Evolutionary conservation across 23 tunicate genomes (phyloP), one percentile per base, ranked within the genome.

Genomic region (Pegea sp.): DNA sequence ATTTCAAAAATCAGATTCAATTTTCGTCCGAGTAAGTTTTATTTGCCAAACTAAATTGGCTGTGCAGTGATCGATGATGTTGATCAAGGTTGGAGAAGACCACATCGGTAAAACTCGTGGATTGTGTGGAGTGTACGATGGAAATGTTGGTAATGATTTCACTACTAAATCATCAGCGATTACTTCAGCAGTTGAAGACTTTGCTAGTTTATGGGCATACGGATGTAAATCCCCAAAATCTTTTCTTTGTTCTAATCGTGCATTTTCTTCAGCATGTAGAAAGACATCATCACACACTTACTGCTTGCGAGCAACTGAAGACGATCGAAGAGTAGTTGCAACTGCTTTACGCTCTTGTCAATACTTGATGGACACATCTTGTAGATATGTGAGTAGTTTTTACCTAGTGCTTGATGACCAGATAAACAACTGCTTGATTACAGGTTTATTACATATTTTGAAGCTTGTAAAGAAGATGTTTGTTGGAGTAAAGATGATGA

Each of bases 381-480:
- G 95, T 63, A 75, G 68, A 58, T 69, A 73, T 31, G 93, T 80
- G 38, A 68, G 75, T 56, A 4, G n/a, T n/a, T n/a, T n/a, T n/a
- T n/a, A n/a, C n/a, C n/a, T n/a, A n/a, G n/a, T n/a, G n/a, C n/a
- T n/a, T n/a, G n/a, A n/a, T n/a, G n/a, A n/a, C n/a, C n/a, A n/a
- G n/a, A n/a, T n/a, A n/a, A n/a, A n/a, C n/a, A n/a, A n/a, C n/a
- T n/a, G 2, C 26, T 63, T 63, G 29, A 54, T 5, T 42, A 16
- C 42, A 80, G 93, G 95, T 84, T 38, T 7, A 59, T 70, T 0
- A 84, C 95, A 30, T 84, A 73, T 59, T 84, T 73, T 58, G 95
- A 84, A 58, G 95, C 95, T 30, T 84, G 95, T 28, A 84, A 84
- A 43, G 95, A 84, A 59, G 95, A 84, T 57, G 95, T 84, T 56